A percentile compares a stretch with the other conserved stretches of the same genome.
Conservation (phyloP, 2,113 vertebrate species). For the crab-eating macaque (Macaca fascicularis) region DNA sequence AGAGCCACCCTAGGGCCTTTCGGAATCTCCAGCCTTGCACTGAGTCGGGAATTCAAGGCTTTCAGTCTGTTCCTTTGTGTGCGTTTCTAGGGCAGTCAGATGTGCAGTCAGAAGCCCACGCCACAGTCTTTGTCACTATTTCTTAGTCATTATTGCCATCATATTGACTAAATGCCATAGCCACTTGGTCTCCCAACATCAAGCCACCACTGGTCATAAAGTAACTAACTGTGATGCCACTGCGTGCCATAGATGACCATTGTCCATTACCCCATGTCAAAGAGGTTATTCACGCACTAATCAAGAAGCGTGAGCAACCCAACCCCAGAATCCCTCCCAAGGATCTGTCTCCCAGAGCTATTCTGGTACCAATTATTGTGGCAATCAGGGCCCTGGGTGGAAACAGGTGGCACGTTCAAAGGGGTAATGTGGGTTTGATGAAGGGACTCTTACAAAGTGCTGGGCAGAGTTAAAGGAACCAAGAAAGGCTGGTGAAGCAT, state of each 20-base stretch:
- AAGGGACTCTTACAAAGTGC: neutral
- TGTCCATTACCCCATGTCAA: neutral
- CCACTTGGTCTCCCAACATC: neutral
- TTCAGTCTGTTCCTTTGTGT: neutral
- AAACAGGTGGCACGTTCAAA: neutral
- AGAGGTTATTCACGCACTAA: neutral
- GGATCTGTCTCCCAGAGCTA: neutral
- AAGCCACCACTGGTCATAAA: neutral
- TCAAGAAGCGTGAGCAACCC: neutral
- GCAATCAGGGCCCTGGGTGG: neutral
- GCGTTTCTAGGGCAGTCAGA: neutral
- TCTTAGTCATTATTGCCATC: conserved; percentile 9
- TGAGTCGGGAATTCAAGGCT: neutral
- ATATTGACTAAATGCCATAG: conserved; percentile 31
- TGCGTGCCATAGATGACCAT: neutral
- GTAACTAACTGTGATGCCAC: neutral
- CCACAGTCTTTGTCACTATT: neutral
- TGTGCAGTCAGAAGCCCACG: neutral
- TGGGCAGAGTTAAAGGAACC: neutral
- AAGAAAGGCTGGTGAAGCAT: neutral
- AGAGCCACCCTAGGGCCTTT: neutral
- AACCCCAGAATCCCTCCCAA: neutral
- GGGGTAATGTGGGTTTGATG: neutral
- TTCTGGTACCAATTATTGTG: neutral
- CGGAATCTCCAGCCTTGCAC: neutral